Evolutionary conservation across 2,113 vertebrate species (phyloP).

Genomic region (Microcebus jonahi): DNA sequence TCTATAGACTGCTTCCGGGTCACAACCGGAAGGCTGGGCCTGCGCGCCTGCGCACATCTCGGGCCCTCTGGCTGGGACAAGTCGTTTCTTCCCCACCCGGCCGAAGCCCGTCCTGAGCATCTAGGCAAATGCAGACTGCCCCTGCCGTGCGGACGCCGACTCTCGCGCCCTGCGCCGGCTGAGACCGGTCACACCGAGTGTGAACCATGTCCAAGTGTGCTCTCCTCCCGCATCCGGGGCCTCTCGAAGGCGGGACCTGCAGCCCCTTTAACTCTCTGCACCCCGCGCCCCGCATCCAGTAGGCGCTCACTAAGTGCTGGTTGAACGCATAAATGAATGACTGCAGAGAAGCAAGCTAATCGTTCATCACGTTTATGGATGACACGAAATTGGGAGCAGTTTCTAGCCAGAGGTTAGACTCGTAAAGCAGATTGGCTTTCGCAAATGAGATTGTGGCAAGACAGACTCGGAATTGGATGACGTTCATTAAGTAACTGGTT

Average conservation of each 20-base stretch:
- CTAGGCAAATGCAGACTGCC: background rate
- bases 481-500: slow-evolving; percentile 75
- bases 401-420: slow-evolving; percentile 79
- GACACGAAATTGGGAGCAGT: slow-evolving; percentile 74
- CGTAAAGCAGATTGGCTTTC: slow-evolving; percentile 77
- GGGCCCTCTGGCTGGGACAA: background rate
- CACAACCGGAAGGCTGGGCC: background rate
- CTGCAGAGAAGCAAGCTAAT: slow-evolving; percentile 66
- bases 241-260: background rate
- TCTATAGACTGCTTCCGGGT: background rate
- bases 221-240: background rate
- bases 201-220: background rate
- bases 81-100: background rate
- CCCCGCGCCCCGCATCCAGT: slow-evolving; percentile 39
- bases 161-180: background rate
- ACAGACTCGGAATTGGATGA: slow-evolving; percentile 64
- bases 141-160: background rate
- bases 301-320: slow-evolving; percentile 59
- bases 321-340: slow-evolving; percentile 54
- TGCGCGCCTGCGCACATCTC: background rate
- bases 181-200: background rate
- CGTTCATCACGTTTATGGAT: slow-evolving; percentile 77
- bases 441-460: slow-evolving; percentile 67
- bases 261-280: background rate
- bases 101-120: background rate